Base-by-base conservation (phyloP, 1,140 invertebrate species). In the Formica exsecta region DNA sequence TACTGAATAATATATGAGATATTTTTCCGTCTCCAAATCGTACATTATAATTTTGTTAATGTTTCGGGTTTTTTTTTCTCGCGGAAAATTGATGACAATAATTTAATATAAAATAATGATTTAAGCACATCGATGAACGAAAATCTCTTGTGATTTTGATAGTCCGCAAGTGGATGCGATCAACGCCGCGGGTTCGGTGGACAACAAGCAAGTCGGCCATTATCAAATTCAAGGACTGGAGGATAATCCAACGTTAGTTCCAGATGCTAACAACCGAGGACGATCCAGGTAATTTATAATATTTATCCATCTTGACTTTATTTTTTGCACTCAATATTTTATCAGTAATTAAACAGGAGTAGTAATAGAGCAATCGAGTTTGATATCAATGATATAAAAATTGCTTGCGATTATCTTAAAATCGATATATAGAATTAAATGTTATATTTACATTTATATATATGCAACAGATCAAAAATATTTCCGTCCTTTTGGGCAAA, bases 141-240 rank as follows among this genome's bases (percentile, higher is more conserved):
- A 41, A 57, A 36, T 75, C 22, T 65, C 73, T 77, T 65, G 4
- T 71, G 25, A 70, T 86, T 86, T 89, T 44, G 44, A 83, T 59
- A 93, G 92, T 89, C 85, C 92, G 48, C 92, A 93, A 90, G 90
- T 81, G 68, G 91, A 93, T 36, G 66, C 85, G 62, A 80, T 87
- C 71, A 85, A 75, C 4, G 89, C 86, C 44, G 85, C 76, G 59
- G 71, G 68, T 51, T 88, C 89, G 9, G 22, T 89, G 48, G 91
- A 92, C 36, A 88, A 84, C 32, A 89, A 88, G 61, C 89, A 92
- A 36, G 61, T 68, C 2, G 54, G 73, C 29, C 86, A 87, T 36
- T 89, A 91, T 84, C 84, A 87, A 71, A 76, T 87, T 36, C 92
- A 92, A 68, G 87, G 83, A 54, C 57, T 89, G 29, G 92, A 91